Conservation (phyloP, 2,113 vertebrate species). For the Lepisosteus osseus region DNA sequence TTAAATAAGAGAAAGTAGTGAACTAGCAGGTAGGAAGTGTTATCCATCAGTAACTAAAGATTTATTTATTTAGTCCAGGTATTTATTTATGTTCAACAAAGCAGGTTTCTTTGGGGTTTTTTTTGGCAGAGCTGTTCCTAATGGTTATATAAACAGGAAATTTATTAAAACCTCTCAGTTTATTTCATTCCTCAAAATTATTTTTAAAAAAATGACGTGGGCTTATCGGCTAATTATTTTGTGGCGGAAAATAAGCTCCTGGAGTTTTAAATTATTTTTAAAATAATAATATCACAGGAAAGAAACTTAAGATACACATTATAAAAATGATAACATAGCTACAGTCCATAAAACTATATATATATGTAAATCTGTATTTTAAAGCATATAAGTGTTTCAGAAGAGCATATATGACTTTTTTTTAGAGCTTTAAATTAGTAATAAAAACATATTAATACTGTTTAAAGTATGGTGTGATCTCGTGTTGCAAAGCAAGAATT, state of each 20-base stretch:
- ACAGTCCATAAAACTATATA: slow-evolving; percentile 27
- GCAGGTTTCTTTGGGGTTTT: too few relatives aligned
- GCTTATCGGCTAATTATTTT: not conserved
- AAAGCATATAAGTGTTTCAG: slow-evolving; percentile 45
- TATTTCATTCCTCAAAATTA: not conserved
- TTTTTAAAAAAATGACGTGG: not conserved
- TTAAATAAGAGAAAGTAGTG: too few relatives aligned
- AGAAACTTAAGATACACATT: not conserved
- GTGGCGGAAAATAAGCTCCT: slow-evolving; percentile 19
- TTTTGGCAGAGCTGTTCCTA: too few relatives aligned
- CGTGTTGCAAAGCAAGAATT: slow-evolving; percentile 39
- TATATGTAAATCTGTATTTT: slow-evolving; percentile 55
- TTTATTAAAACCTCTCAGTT: too few relatives aligned
- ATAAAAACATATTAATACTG: slow-evolving; percentile 40
- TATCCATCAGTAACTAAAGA: too few relatives aligned
- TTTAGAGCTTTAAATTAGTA: slow-evolving; percentile 56
- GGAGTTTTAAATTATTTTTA: slow-evolving; percentile 12
- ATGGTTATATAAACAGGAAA: too few relatives aligned
- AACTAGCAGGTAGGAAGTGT: too few relatives aligned
- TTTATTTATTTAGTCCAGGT: too few relatives aligned
- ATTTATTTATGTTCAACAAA: too few relatives aligned
- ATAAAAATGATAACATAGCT: not conserved
- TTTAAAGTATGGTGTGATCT: slow-evolving; percentile 34
- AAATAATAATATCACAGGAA: not conserved
- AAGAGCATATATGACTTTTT: slow-evolving; percentile 71